A percentile compares a stretch with the other conserved stretches of the same genome.
Conservation (phyloP, 2,888 invertebrate genomes). For the Drosophila algonquin region DNA sequence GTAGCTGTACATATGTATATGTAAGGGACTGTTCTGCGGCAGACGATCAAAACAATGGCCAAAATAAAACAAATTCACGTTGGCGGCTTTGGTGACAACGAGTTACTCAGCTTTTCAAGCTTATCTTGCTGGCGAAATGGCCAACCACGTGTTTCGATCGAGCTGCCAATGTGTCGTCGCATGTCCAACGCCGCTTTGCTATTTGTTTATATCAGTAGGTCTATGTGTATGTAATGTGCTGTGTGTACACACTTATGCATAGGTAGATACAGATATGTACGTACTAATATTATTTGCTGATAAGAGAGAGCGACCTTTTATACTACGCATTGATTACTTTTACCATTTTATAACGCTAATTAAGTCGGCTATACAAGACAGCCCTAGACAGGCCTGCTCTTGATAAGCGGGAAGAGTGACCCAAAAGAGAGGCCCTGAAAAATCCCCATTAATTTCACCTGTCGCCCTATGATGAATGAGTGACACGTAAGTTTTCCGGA, state of each 20-base stretch:
- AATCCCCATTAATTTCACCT: slow-evolving; percentile 29
- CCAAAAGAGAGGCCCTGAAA: slow-evolving; percentile 4
- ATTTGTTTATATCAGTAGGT: slow-evolving; percentile 36
- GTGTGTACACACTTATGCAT: slow-evolving; percentile 22
- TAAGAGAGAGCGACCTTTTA: slow-evolving; percentile 42
- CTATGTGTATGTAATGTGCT: slow-evolving; percentile 5
- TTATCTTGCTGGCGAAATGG: slow-evolving; percentile 28
- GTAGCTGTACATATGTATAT: background rate
- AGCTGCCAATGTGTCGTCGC: slow-evolving; percentile 20
- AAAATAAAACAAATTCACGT: slow-evolving; percentile 37
- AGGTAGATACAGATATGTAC: background rate
- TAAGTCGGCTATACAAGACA: slow-evolving; percentile 37
- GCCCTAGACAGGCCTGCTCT: slow-evolving; percentile 25
- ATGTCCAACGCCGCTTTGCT: background rate
- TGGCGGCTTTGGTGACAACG: background rate
- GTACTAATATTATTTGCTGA: slow-evolving; percentile 23
- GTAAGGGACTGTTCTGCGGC: slow-evolving; percentile 19
- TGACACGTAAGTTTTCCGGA: slow-evolving; percentile 10
- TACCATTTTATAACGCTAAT: slow-evolving; percentile 50
- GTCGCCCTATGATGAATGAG: slow-evolving; percentile 22
- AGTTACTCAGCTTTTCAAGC: slow-evolving; percentile 17
- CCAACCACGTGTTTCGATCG: slow-evolving; percentile 51
- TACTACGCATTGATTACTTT: slow-evolving; percentile 43
- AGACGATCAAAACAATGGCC: slow-evolving; percentile 65
- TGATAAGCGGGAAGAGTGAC: slow-evolving; percentile 15